Percentiles rank a stretch among this genome's conserved stretches.
phyloP scores from a whole-genome alignment of 2,113 vertebrate genomes.

The Heterotis niloticus region DNA sequence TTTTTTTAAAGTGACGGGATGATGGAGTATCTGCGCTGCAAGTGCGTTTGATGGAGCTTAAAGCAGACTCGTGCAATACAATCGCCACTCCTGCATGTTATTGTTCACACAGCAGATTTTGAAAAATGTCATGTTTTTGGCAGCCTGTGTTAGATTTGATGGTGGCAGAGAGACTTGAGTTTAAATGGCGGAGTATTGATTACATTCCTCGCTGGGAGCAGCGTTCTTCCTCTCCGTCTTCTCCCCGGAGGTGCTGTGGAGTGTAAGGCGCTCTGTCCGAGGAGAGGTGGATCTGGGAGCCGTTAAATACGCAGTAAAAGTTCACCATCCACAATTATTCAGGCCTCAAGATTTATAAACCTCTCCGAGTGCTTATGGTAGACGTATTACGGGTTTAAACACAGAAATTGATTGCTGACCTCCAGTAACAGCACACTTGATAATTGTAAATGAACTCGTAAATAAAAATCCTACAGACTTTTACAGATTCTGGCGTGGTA shows the following conservation, averaged over 20 bases:
- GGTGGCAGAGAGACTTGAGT: conserved; percentile 54
- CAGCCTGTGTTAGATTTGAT: conserved; percentile 60
- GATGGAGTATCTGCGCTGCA: background rate
- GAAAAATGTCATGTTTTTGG: conserved; percentile 51
- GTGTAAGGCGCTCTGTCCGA: conserved; percentile 38
- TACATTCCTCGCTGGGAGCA: conserved; percentile 50
- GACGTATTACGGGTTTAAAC: conserved; percentile 59
- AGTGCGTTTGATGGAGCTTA: background rate
- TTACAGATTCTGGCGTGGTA: conserved; percentile 53
- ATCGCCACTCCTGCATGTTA: conserved; percentile 9
- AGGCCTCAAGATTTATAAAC: conserved; percentile 63
- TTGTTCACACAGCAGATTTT: conserved; percentile 40
- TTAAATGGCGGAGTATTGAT: conserved; percentile 63
- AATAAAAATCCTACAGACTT: conserved; percentile 48
- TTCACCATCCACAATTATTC: conserved; percentile 61
- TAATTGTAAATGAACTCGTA: conserved; percentile 58
- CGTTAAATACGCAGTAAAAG: conserved; percentile 60
- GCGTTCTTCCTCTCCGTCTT: conserved; percentile 21
- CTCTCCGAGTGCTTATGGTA: conserved; percentile 53
- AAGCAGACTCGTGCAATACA: background rate
- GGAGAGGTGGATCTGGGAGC: conserved; percentile 49
- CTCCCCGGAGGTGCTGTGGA: conserved; percentile 44
- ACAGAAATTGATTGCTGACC: conserved; percentile 49
- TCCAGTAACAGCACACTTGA: conserved; percentile 50
- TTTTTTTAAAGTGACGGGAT: background rate